Percentiles rank a stretch among this genome's conserved stretches.
phyloP scores from a whole-genome alignment of 2,888 invertebrate genomes.

The Xylophagus ater region DNA sequence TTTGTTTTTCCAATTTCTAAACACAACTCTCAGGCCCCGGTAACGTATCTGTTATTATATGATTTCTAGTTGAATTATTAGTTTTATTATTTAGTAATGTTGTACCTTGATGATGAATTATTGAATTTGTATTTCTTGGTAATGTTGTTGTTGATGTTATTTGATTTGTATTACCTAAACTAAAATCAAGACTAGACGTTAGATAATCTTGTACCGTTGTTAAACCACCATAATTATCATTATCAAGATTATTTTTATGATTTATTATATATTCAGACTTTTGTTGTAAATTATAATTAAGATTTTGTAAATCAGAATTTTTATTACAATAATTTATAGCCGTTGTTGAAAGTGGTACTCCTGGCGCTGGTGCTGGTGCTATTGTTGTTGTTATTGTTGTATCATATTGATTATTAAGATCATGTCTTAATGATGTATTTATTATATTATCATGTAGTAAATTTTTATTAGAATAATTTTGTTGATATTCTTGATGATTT shows the following conservation, averaged over 20 bases:
- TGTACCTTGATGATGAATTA: constrained; percentile 15
- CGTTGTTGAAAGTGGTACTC: constrained; percentile 23
- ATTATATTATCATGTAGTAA: constrained; percentile 15
- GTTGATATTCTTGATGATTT: background rate
- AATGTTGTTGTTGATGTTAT: constrained; percentile 9
- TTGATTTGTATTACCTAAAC: constrained; percentile 17
- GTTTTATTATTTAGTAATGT: constrained; percentile 35
- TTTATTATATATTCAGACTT: constrained; percentile 15
- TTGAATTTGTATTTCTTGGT: constrained; percentile 7
- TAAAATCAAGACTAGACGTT: constrained; percentile 20
- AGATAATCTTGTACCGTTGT: constrained; percentile 19
- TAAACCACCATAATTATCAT: constrained; percentile 9
- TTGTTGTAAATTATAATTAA: constrained; percentile 14
- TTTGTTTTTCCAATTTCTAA: constrained; percentile 36
- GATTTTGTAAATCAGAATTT: constrained; percentile 14
- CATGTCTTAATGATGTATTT: background rate
- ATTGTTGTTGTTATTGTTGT: constrained; percentile 4
- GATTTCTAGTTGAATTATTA: constrained; percentile 52
- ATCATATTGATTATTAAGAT: constrained; percentile 9
- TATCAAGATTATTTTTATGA: too few relatives aligned
- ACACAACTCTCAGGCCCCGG: constrained; percentile 86
- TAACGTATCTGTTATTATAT: constrained; percentile 71
- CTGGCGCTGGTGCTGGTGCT: background rate
- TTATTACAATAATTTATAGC: constrained; percentile 11
- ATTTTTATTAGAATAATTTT: constrained; percentile 3